Conservation (phyloP, 2,888 invertebrate genomes). For the Atrina japonica region DNA sequence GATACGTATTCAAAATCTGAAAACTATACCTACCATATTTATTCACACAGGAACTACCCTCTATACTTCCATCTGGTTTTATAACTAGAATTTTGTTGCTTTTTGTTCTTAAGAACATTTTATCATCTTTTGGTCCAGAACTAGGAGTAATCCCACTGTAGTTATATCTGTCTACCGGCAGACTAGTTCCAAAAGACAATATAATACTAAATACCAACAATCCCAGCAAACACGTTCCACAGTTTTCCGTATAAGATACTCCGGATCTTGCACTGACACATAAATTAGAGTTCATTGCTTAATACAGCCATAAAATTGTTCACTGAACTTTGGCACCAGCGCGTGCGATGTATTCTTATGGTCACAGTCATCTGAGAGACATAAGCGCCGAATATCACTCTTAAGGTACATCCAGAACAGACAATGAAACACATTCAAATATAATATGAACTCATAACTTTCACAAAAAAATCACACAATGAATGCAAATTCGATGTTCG, state of each 20-base stretch:
- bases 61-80: constrained; percentile 24
- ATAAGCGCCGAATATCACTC: no score
- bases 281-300: constrained; percentile 44
- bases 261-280: background rate
- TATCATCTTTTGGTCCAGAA: constrained; percentile 3
- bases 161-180: background rate
- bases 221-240: background rate
- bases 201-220: constrained; percentile 4
- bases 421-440: no score
- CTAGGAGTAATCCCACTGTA: constrained; percentile 13
- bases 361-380: no score
- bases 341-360: no score
- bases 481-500: no score
- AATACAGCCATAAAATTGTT: constrained; percentile 22
- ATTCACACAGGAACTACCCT: constrained; percentile 21
- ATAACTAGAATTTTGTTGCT: constrained; percentile 31
- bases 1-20: no score
- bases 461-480: no score
- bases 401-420: no score
- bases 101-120: constrained; percentile 32
- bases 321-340: no score
- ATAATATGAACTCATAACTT: no score
- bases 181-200: background rate
- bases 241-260: no score
- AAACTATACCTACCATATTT: constrained; percentile 32